Base-by-base conservation (phyloP, 1,140 invertebrate genomes). In the Thalassaphorura encarpata region DNA sequence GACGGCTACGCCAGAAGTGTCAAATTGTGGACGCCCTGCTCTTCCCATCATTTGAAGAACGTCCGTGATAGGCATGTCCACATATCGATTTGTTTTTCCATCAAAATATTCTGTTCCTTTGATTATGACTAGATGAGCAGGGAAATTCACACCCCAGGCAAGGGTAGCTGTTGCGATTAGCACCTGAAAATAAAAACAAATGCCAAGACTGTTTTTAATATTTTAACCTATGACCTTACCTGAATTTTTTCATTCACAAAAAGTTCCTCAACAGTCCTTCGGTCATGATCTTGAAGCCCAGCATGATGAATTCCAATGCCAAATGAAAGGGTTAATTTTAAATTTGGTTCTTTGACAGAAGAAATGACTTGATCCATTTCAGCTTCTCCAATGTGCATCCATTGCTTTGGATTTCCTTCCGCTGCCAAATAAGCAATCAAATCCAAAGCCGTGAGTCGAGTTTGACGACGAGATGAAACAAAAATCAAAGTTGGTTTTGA, bases 231-330 rank as follows among this genome's bases (percentile, higher is more conserved):
- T 23, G 4, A 23, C 13, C 8, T 48, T 11, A 50, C 31, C 78
- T 98, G 96, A 69, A 99, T 99, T 70, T 95, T 98, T 65, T 91
- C 85, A 73, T 96, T 89, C 3, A 96, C 83, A 76, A 97, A 99
- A 4, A 99, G 73, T 71, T 96, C 88, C 71, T 99, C 96, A 0
- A 95, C 89, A 29, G 82, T 83, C 68, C 82, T 85, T 46, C 94
- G 77, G 73, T 99, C 97, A 63, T 79, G 79, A 52, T 98, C 94
- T 63, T 91, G 84, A 31, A 98, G 72, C 55, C 87, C 95, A 21
- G 96, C 96, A 75, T 99, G 97, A 77, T 99, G 97, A 54, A 99
- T 82, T 13, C 95, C 97, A 66, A 99, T 97, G 16, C 97, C 97
- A 76, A 98, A 99, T 0, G 89, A 84, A 16, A 99, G 75, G 0